phyloP scores from a whole-genome alignment of 2,797 vertebrate genomes.

The Chelmon rostratus region DNA sequence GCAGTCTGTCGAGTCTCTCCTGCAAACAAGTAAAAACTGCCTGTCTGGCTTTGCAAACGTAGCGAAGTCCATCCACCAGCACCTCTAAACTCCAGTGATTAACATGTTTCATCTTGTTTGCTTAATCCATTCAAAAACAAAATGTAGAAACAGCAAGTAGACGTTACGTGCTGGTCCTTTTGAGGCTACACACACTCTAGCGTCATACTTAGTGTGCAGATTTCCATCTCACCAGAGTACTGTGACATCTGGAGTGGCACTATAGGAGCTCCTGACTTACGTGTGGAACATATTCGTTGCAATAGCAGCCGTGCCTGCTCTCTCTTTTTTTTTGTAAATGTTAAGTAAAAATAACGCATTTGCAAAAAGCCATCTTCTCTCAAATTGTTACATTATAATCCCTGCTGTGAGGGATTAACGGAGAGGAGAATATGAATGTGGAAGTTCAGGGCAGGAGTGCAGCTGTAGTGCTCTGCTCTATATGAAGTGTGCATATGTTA shows the following conservation, averaged over 20 bases:
- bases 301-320: conserved; percentile 4
- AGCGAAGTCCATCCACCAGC: too few relatives aligned
- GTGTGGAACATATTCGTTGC: conserved; percentile 9
- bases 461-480: conserved; percentile 17
- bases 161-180: too few relatives aligned
- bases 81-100: too few relatives aligned
- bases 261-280: conserved; percentile 3
- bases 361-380: conserved; percentile 27
- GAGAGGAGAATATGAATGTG: conserved; percentile 24
- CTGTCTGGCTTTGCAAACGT: too few relatives aligned
- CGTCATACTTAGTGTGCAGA: too few relatives aligned
- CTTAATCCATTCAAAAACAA: too few relatives aligned
- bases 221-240: not conserved
- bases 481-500: not conserved
- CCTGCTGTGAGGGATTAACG: conserved; percentile 52
- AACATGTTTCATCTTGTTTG: too few relatives aligned
- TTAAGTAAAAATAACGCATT: conserved; percentile 10
- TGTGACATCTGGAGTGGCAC: not conserved
- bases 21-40: too few relatives aligned
- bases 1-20: too few relatives aligned
- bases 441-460: conserved; percentile 19
- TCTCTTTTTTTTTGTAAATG: conserved; percentile 10
- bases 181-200: too few relatives aligned
- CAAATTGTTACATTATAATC: conserved; percentile 30
- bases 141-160: too few relatives aligned